Evolutionary conservation across 2,888 invertebrate species (phyloP).

Genomic region (Aspidiotus destructor): DNA sequence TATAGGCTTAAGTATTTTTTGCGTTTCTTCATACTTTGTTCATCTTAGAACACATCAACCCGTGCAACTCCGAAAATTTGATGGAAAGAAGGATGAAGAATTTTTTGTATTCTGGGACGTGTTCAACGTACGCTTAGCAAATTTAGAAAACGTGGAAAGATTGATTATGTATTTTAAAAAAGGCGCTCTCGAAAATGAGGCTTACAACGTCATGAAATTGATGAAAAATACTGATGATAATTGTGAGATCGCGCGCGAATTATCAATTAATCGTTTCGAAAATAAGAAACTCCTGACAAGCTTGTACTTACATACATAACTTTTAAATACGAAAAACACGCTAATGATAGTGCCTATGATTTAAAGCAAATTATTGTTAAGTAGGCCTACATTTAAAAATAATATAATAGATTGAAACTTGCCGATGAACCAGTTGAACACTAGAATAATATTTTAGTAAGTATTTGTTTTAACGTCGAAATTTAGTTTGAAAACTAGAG

Average conservation of each 20-base stretch:
- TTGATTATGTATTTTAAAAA: background rate
- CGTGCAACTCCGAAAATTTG: no score
- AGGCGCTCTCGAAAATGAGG: background rate
- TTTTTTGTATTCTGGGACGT: background rate
- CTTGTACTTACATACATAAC: background rate
- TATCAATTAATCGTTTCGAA: background rate
- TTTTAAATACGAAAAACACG: background rate
- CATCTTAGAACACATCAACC: no score
- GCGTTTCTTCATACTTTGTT: no score
- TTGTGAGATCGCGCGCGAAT: background rate
- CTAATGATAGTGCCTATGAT: background rate
- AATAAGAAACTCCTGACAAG: background rate
- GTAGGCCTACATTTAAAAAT: background rate
- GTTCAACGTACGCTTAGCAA: background rate
- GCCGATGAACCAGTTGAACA: no score
- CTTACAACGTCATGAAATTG: background rate
- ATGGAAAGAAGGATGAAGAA: background rate
- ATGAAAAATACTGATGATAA: background rate
- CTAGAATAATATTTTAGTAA: background rate
- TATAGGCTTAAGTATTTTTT: no score
- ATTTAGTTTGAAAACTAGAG: background rate
- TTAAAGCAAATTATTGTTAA: background rate
- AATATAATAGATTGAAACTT: background rate
- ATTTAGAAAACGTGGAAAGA: background rate
- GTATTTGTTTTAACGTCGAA: background rate